Percentiles rank a stretch among this genome's conserved stretches.
These are phyloP conservation scores for Entelurus aequoreus DNA, from an alignment of 2,113 vertebrate genomes.

Conservation along the genomic window DNA sequence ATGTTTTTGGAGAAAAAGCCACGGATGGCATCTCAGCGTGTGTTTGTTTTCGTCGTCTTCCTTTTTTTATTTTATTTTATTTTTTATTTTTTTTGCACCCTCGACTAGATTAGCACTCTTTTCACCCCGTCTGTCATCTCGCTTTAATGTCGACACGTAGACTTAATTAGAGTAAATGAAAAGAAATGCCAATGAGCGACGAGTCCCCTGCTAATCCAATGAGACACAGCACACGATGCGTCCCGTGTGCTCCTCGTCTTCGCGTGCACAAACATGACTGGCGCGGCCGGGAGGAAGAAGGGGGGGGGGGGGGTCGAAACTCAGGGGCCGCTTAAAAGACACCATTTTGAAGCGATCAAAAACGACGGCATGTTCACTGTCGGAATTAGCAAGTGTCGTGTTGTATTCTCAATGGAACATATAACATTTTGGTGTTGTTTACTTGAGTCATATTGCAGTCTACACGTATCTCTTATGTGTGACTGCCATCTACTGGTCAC, in stretches of 20 bases:
- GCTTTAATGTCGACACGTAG: constrained; percentile 62
- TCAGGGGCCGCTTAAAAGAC: neutral
- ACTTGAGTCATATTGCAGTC: too few relatives aligned
- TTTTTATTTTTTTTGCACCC: constrained; percentile 46
- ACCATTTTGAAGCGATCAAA: neutral
- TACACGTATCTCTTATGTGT: too few relatives aligned
- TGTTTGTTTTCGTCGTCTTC: neutral
- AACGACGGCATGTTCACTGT: neutral
- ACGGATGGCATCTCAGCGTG: neutral
- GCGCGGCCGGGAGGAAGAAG: neutral
- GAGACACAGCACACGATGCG: constrained; percentile 31
- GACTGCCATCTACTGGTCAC: too few relatives aligned
- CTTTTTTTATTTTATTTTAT: too few relatives aligned
- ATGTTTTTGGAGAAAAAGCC: neutral
- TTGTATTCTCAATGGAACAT: too few relatives aligned
- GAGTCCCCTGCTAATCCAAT: constrained; percentile 51
- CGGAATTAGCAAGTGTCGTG: too few relatives aligned
- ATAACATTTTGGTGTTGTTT: too few relatives aligned
- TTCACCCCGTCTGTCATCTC: constrained; percentile 71
- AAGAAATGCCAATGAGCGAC: constrained; percentile 58
- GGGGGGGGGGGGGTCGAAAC: too few relatives aligned
- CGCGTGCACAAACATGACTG: constrained; percentile 21
- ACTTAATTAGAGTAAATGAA: constrained; percentile 61
- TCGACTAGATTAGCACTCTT: constrained; percentile 62
- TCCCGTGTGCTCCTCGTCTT: neutral